Base-by-base conservation (phyloP, 2,888 invertebrate species). In the Neoascia interrupta region DNA sequence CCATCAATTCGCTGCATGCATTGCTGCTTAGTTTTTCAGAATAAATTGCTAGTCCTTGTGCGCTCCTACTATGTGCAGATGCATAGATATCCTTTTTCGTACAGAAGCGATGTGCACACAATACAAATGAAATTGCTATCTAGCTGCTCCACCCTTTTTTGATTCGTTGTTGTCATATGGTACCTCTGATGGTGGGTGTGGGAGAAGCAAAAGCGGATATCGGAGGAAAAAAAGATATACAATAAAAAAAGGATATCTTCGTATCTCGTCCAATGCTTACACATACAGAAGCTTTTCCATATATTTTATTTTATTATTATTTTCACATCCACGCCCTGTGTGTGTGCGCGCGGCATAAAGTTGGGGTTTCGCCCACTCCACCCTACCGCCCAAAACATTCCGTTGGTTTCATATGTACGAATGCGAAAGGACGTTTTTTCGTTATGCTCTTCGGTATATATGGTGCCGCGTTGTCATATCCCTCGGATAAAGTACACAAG, bases 71-170 rank as follows among this genome's bases (percentile, higher is more conserved):
- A 68, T 61, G 61, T 26, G 64, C 45, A 28, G n/a, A n/a, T n/a
- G n/a, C 13, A 61, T 49, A 19, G 8, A 31, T 73, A 41, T 49
- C 23, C 54, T 11, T 70, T 49, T 39, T 41, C 19, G 5, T 10
- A 1, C 31, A 23, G 16, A 13, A n/a, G n/a, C 8, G 51, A 64
- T 49, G 39, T 58, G 23, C 45, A 63, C 56, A 54, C 45, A 64
- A 66, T 72, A 79, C 76, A 73, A 66, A 72, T 79, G 72, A 56
- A 79, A 76, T 72, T 72, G 60, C 60, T 56, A 73, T 79, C 64
- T 73, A 49, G 51, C 61, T 73, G 79, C 73, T 79, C 79, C 79
- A 79, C 73, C 66, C 73, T 61, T 79, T 79, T 79, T 66, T 79
- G 79, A 79, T 73, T 79, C 79, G 79, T 68, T 56, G 66, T 68